phyloP scores from a whole-genome alignment of 2,888 invertebrate species.

The Hofmannophila pseudospretella region DNA sequence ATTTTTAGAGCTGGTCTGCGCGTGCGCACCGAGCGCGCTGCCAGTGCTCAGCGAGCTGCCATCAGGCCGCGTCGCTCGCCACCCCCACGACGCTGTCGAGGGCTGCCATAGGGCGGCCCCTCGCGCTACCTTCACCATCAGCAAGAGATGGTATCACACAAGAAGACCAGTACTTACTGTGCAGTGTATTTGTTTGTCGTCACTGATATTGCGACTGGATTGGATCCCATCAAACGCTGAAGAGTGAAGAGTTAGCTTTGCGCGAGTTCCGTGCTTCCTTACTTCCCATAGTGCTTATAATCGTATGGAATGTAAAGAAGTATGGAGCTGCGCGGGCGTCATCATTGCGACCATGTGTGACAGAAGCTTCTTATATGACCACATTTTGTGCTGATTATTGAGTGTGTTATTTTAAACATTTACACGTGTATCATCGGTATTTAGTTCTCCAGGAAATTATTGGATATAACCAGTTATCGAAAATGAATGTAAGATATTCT shows the following conservation, averaged over 20 bases:
- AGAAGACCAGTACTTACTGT: slow-evolving; percentile 11
- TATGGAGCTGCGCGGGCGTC: slow-evolving; percentile 86
- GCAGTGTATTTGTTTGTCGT: slow-evolving; percentile 11
- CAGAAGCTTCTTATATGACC: slow-evolving; percentile 27
- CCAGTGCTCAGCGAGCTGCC: slow-evolving; percentile 70
- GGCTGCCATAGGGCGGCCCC: slow-evolving; percentile 30
- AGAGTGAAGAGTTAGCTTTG: slow-evolving; percentile 67
- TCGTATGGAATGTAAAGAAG: slow-evolving; percentile 99
- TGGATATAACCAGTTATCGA: slow-evolving; percentile 14
- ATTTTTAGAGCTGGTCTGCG: slow-evolving; percentile 77
- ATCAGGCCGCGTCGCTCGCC: slow-evolving; percentile 68
- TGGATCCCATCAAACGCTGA: slow-evolving; percentile 24
- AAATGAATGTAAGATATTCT: slow-evolving; percentile 18
- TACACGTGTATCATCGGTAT: slow-evolving; percentile 21
- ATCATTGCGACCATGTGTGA: slow-evolving; percentile 38
- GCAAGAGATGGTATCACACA: slow-evolving; percentile 44
- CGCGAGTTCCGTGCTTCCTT: slow-evolving; percentile 96
- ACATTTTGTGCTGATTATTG: slow-evolving; percentile 27
- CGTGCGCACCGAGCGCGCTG: slow-evolving; percentile 68
- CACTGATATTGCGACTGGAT: slow-evolving; percentile 17
- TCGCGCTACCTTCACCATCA: slow-evolving; percentile 24
- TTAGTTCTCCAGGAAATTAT: slow-evolving; percentile 12
- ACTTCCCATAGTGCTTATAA: slow-evolving; percentile 93
- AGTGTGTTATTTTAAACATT: slow-evolving; percentile 23
- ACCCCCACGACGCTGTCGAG: slow-evolving; percentile 39